phyloP scores from a whole-genome alignment of 2,113 vertebrate species.

The Balaeniceps rex region DNA sequence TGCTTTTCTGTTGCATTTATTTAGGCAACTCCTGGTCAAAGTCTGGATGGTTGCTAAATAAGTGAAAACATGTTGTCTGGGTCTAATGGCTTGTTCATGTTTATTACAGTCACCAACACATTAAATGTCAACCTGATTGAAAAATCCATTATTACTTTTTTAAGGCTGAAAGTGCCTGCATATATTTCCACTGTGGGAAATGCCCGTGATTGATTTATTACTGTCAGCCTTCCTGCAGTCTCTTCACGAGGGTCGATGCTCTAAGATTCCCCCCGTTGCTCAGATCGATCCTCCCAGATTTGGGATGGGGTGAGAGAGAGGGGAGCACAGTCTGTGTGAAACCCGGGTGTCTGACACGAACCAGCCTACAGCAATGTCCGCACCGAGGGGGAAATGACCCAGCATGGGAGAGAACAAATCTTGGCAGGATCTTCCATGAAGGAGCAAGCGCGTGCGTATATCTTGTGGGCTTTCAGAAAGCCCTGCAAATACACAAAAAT shows the following conservation, averaged over 20 bases:
- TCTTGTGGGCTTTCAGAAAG: background rate
- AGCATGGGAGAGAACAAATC: background rate
- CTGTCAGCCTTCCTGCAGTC: background rate
- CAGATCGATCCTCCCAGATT: background rate
- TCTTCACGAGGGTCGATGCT: rapidly evolving
- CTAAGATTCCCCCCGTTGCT: background rate
- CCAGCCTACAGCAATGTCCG: background rate
- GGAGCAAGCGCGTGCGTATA: rapidly evolving
- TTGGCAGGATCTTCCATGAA: background rate
- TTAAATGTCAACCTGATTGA: slow-evolving; percentile 32
- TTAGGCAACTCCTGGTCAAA: background rate
- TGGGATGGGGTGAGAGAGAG: background rate
- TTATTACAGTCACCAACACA: background rate
- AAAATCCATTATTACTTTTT: slow-evolving; percentile 48
- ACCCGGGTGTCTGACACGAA: background rate
- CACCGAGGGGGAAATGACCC: background rate
- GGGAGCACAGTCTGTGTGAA: background rate
- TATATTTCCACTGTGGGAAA: background rate
- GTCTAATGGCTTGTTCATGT: background rate
- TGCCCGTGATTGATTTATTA: background rate
- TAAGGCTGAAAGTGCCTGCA: background rate
- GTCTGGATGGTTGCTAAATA: background rate
- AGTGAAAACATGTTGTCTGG: background rate
- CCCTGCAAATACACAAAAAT: background rate
- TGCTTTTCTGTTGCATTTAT: background rate